phyloP scores from a whole-genome alignment of 2,113 vertebrate genomes.

The western clawed frog (Xenopus tropicalis) region DNA sequence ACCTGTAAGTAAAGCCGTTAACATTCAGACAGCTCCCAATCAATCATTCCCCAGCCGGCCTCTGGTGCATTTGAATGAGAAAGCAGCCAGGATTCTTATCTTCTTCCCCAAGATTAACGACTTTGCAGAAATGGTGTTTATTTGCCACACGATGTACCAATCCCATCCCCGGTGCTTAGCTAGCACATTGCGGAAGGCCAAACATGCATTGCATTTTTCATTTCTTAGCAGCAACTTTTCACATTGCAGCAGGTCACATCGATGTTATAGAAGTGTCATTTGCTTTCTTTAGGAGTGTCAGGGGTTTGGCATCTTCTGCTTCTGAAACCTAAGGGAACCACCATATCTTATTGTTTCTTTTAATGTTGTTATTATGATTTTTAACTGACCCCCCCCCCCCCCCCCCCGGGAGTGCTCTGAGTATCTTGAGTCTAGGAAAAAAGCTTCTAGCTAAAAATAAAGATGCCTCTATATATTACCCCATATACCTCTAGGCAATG shows the following conservation, averaged over 20 bases:
- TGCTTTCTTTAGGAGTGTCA: background rate
- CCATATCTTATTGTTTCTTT: too few species aligned
- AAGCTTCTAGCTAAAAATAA: too few species aligned
- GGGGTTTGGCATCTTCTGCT: too few species aligned
- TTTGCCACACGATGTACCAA: conserved; percentile 5
- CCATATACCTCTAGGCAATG: too few species aligned
- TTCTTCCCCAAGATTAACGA: conserved; percentile 36
- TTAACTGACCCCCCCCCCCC: too few species aligned
- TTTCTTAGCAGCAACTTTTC: background rate
- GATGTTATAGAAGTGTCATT: background rate
- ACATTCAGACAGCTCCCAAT: conserved; percentile 21
- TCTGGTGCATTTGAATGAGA: conserved; percentile 36
- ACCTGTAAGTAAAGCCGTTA: conserved; percentile 35
- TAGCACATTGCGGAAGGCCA: conserved; percentile 15
- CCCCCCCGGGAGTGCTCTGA: too few species aligned
- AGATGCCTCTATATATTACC: too few species aligned
- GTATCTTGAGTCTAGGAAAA: too few species aligned
- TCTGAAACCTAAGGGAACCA: too few species aligned
- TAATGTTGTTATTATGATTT: too few species aligned
- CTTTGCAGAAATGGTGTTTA: conserved; percentile 31
- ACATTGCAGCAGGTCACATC: conserved; percentile 1
- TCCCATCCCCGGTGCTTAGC: conserved; percentile 16
- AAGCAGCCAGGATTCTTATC: conserved; percentile 32
- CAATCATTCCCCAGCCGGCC: conserved; percentile 19
- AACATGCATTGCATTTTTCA: conserved; percentile 23